These are phyloP conservation scores for Nothocercus nigrocapillus DNA, from an alignment of 2,113 vertebrate species.

Conservation along the genomic window DNA sequence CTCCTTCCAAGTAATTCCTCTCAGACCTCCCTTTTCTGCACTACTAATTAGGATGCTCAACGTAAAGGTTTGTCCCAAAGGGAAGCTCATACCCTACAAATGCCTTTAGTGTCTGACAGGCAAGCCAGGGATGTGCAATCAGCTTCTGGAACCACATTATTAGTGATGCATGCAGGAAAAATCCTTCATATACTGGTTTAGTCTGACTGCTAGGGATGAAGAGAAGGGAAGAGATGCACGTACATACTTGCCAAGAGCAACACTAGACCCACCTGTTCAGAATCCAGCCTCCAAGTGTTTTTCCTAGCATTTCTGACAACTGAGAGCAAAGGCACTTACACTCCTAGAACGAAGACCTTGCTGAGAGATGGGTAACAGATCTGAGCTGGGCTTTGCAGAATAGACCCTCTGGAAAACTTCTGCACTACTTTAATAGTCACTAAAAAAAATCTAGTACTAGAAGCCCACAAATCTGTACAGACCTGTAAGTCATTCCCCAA, in stretches of 20 bases:
- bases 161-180: neutral
- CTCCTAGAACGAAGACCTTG: neutral
- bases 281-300: neutral
- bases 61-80: conserved; percentile 39
- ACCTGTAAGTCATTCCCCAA: neutral
- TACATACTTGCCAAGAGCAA: neutral
- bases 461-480: neutral
- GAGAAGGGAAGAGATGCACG: neutral
- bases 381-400: neutral
- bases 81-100: conserved; percentile 1
- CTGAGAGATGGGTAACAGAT: neutral
- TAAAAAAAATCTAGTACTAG: neutral
- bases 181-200: neutral
- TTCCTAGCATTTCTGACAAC: neutral
- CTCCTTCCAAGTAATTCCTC: conserved; percentile 29
- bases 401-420: neutral
- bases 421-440: neutral
- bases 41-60: conserved; percentile 6
- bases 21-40: conserved; percentile 14
- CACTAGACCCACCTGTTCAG: neutral
- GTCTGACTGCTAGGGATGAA: neutral
- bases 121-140: neutral
- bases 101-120: neutral
- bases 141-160: neutral
- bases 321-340: neutral